Evolutionary conservation across 1,140 invertebrate genomes (phyloP).

Genomic region (Caenorhabditis elegans): DNA sequence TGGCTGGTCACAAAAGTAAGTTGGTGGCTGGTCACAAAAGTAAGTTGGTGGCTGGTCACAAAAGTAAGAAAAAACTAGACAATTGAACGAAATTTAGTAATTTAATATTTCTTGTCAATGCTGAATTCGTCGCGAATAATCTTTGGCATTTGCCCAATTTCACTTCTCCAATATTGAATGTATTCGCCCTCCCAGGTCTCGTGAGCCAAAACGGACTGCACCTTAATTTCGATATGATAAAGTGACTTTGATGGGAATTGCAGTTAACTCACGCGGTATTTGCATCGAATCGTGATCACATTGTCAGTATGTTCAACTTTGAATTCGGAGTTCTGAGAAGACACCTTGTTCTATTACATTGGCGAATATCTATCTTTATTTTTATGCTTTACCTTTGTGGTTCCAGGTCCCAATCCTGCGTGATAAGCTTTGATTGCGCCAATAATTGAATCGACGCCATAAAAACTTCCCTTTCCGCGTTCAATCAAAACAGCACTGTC

Average conservation of each 20-base stretch:
- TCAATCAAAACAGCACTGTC: background rate
- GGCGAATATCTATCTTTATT: background rate
- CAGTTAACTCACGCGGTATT: constrained; percentile 1
- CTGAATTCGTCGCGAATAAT: constrained; percentile 30
- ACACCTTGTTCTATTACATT: constrained; percentile 19
- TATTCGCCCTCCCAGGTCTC: constrained; percentile 18
- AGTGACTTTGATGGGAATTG: background rate
- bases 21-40: no score
- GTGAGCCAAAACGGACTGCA: constrained; percentile 17
- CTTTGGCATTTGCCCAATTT: background rate
- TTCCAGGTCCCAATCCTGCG: background rate
- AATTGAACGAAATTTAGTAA: background rate
- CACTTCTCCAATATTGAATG: constrained; percentile 7
- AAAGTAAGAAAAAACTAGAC: no score
- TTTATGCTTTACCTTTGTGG: background rate
- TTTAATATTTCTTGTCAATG: constrained; percentile 7
- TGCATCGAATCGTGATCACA: background rate
- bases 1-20: no score
- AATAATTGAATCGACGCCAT: constrained; percentile 3
- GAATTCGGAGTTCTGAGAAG: constrained; percentile 21
- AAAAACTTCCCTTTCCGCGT: background rate
- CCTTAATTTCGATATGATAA: background rate
- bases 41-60: no score
- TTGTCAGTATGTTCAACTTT: constrained; percentile 9
- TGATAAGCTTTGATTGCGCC: background rate